Evolutionary conservation across 2,888 invertebrate genomes (phyloP), one percentile per base, ranked within the genome.

Genomic region (Apodemia mormo): DNA sequence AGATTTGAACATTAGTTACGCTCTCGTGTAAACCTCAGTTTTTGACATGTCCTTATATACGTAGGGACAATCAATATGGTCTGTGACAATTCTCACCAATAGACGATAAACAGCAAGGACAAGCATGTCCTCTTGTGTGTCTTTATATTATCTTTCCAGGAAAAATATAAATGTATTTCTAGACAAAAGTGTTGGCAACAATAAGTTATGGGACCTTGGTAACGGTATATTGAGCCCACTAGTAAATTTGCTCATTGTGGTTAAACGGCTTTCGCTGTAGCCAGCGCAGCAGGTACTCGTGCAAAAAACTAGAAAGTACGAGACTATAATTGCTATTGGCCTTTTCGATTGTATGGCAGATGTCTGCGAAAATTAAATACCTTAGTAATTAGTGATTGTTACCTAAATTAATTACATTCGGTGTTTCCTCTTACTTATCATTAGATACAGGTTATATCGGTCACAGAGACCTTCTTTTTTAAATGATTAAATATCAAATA

Each of bases 231-330:
- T 54, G 5, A 49, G 54, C 54, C 22, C 54, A 54, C 22, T 54
- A 22, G n/a, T 22, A 8, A 54, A 54, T 54, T 22, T 22, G 14
- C 54, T 22, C 54, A 8, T 54, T 54, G 54, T 54, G 54, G 54
- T 54, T 54, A 54, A 54, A 54, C 54, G 2, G 54, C 54, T 54
- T 54, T 54, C 54, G 22, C 54, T 54, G 6, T 54, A 54, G 54
- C 12, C 45, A 0, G 12, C n/a, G n/a, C n/a, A 7, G 7, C 54
- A 54, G 54, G 54, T 54, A 54, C 54, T 22, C 54, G 54, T 54
- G 54, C 54, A 54, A 54, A 49, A 54, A 54, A 54, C 54, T 54
- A 52, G 52, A 52, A 52, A 52, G 52, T 52, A 14, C 12, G 12
- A 9, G 40, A 2, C 14, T 12, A 52, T 52, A 52, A 52, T n/a